Evolutionary conservation across 2,113 vertebrate species (phyloP), one percentile per base, ranked within the genome.

Genomic region (Hypomesus transpacificus): DNA sequence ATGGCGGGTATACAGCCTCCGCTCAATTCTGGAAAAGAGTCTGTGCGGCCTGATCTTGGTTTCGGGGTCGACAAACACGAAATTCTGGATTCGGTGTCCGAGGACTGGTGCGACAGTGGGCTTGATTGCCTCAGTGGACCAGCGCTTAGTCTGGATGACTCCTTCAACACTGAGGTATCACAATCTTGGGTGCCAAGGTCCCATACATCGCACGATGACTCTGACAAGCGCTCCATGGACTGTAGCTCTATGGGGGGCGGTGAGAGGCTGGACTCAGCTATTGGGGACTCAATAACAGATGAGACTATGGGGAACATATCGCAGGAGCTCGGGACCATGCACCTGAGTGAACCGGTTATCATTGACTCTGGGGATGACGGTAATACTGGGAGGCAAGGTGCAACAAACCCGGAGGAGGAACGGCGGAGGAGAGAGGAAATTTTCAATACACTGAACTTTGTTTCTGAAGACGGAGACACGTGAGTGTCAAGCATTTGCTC

Each of bases 71-170:
- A 58, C 3, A 81, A 80, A 60, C 67, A 24, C 14, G 68, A 66
- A 9, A 34, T 54, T 24, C 60, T 68, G 66, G 74, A 80, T 28
- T 18, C 16, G 11, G 80, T 66, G 74, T 65, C 78, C 66, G 81
- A 87, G 7, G 92, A 93, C 50, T 91, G 90, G 91, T 94, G 91
- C 71, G 93, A 94, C 89, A 93, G 92, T 73, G 93, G 93, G 20
- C 81, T 94, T 60, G 92, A 92, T 9, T 94, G 90, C 14, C 80
- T 93, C 39, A 89, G 81, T 31, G 86, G 80, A 53, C 63, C 80
- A 68, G 72, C 73, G 18, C 68, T 81, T 52, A 84, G 78, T 61
- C 67, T 76, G 26, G 80, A 82, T n/a, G 66, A 4, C 13, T 7
- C 78, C 4, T 77, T 72, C 16, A n/a, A 61, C 28, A 69, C 24